Conservation (phyloP, 2,888 invertebrate species). For the Chrysotoxum bicinctum region DNA sequence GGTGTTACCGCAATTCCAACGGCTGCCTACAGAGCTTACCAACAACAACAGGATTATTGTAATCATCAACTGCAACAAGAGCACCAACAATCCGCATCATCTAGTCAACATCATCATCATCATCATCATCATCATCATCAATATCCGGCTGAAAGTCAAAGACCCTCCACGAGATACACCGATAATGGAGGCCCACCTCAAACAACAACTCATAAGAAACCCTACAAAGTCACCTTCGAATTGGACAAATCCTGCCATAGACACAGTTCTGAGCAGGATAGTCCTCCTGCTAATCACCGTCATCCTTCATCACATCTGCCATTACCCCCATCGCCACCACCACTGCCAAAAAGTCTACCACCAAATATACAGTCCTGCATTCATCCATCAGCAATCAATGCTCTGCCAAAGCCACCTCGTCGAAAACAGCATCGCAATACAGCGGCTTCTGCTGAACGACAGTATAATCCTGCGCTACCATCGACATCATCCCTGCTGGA, state of each 20-base stretch:
- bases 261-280: slow-evolving; percentile 29
- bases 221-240: slow-evolving; percentile 73
- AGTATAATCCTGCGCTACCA: slow-evolving; percentile 40
- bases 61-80: slow-evolving; percentile 44
- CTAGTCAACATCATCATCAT: slow-evolving; percentile 67
- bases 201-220: slow-evolving; percentile 37
- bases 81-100: slow-evolving; percentile 42
- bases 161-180: not conserved
- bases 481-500: slow-evolving; percentile 61
- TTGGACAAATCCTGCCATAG: slow-evolving; percentile 50
- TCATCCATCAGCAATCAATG: slow-evolving; percentile 74
- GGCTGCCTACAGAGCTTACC: slow-evolving; percentile 68
- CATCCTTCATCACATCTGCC: slow-evolving; percentile 60
- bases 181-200: slow-evolving; percentile 17
- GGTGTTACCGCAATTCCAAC: slow-evolving; percentile 80
- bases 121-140: slow-evolving; percentile 17
- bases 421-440: slow-evolving; percentile 68
- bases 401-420: slow-evolving; percentile 80
- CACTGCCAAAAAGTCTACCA: slow-evolving; percentile 75
- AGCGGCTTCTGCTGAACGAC: slow-evolving; percentile 38
- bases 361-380: slow-evolving; percentile 72
- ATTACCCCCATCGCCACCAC: slow-evolving; percentile 73
- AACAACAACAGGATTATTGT: slow-evolving; percentile 56
- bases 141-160: slow-evolving; percentile 47
- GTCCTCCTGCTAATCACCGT: slow-evolving; percentile 36